A percentile compares a stretch with the other conserved stretches of the same genome.
phyloP scores from a whole-genome alignment of 2,888 invertebrate species.

The Mellilla xanthometata region DNA sequence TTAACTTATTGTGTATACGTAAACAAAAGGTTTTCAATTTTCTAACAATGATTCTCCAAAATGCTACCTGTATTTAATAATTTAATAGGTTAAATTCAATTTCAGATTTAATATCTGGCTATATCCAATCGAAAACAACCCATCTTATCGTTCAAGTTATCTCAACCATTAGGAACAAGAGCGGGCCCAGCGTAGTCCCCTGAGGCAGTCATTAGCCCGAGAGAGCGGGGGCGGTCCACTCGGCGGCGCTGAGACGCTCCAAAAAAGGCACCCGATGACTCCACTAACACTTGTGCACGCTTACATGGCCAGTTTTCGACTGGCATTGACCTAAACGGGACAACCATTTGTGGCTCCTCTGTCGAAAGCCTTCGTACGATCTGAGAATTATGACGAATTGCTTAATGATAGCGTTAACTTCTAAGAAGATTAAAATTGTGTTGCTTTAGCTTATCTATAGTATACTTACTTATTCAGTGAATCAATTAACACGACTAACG shows the following conservation, averaged over 20 bases:
- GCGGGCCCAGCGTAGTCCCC: constrained; percentile 29
- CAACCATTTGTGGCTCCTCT: constrained; percentile 58
- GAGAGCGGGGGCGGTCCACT: constrained; percentile 56
- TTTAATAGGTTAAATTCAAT: too few relatives aligned
- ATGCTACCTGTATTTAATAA: too few relatives aligned
- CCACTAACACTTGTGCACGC: constrained; percentile 41
- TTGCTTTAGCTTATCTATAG: too few relatives aligned
- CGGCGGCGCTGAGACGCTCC: constrained; percentile 55
- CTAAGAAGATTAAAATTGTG: neutral
- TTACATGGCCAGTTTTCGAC: constrained; percentile 41
- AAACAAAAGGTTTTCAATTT: too few relatives aligned
- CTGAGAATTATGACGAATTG: constrained; percentile 25
- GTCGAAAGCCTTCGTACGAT: constrained; percentile 55
- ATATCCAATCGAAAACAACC: too few relatives aligned
- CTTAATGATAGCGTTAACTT: constrained; percentile 4
- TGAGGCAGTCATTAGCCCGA: constrained; percentile 53
- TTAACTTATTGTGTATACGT: too few relatives aligned
- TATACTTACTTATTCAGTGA: too few relatives aligned
- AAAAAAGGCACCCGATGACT: constrained; percentile 66
- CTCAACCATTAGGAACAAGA: constrained; percentile 37
- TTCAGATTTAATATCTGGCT: too few relatives aligned
- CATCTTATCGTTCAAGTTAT: neutral
- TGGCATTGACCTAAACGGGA: constrained; percentile 66
- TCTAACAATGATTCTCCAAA: too few relatives aligned
- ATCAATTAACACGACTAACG: too few relatives aligned